phyloP scores from a whole-genome alignment of 2,797 vertebrate species.

The Neosilurus mollespiculum region DNA sequence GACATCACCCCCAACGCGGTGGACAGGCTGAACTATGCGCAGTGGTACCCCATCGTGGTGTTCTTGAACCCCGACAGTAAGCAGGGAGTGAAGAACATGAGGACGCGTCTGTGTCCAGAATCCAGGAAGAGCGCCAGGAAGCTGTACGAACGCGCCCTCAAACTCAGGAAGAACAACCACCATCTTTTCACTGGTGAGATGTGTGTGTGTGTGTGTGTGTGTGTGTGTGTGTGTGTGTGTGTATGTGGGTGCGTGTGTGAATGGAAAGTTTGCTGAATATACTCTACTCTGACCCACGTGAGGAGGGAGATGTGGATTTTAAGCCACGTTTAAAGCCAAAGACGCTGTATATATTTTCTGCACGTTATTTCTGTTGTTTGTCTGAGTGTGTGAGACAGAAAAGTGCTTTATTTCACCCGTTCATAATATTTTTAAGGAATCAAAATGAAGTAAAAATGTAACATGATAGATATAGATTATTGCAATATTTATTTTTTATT shows the following conservation, averaged over 20 bases:
- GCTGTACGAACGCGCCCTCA: constrained; percentile 91
- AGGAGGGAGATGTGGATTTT: too few relatives aligned
- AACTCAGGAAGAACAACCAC: constrained; percentile 95
- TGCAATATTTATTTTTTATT: not conserved
- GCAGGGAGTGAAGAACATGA: constrained; percentile 97
- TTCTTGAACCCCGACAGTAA: constrained; percentile 97
- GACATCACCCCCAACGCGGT: constrained; percentile 99
- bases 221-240: not conserved
- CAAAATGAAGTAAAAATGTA: too few relatives aligned
- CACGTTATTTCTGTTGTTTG: too few relatives aligned
- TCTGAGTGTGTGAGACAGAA: too few relatives aligned
- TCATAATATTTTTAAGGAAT: too few relatives aligned
- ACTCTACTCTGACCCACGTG: not conserved
- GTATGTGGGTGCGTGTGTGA: not conserved
- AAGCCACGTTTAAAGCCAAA: too few relatives aligned
- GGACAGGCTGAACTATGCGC: constrained; percentile 96
- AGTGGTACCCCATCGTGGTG: constrained; percentile 98
- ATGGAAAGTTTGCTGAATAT: not conserved
- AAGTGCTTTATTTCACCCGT: too few relatives aligned
- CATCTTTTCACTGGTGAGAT: constrained; percentile 88
- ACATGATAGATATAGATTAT: too few relatives aligned
- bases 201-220: not conserved
- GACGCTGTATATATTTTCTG: too few relatives aligned
- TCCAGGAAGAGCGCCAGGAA: constrained; percentile 96
- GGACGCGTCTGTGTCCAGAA: constrained; percentile 90